phyloP scores from a whole-genome alignment of 2,797 vertebrate species.

The Sternarchorhynchus goeldii region DNA sequence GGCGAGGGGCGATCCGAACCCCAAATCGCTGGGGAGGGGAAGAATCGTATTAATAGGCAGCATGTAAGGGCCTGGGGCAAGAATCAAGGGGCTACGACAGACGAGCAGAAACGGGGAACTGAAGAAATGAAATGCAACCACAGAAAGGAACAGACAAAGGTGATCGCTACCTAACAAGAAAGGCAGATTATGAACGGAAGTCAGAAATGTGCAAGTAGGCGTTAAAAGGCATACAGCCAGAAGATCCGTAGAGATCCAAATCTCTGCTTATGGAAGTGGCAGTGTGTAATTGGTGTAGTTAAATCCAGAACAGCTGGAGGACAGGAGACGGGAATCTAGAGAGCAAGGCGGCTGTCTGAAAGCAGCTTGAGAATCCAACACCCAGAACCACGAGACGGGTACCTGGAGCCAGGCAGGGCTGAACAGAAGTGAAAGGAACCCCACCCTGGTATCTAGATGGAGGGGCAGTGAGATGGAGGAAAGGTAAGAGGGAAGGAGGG shows the following conservation, averaged over 20 bases:
- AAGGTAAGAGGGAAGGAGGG: too few relatives aligned
- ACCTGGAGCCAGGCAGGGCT: too few relatives aligned
- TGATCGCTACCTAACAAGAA: neutral
- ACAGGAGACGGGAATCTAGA: neutral
- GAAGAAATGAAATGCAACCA: neutral
- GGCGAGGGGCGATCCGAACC: neutral
- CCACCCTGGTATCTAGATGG: too few relatives aligned
- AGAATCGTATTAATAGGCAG: neutral
- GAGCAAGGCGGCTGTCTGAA: neutral
- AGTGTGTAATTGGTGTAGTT: too few relatives aligned
- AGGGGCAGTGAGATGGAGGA: too few relatives aligned
- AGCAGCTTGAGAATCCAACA: neutral
- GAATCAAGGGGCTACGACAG: neutral
- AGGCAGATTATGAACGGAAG: neutral
- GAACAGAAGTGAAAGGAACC: too few relatives aligned
- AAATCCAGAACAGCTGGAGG: neutral
- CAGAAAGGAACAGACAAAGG: neutral
- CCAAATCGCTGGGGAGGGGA: conserved; percentile 17
- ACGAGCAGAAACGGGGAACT: neutral
- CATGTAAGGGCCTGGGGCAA: neutral
- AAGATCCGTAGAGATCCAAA: neutral
- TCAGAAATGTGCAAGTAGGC: neutral
- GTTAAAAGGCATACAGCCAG: neutral
- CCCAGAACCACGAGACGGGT: neutral
- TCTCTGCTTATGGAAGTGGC: too few relatives aligned